phyloP scores from a whole-genome alignment of 2,888 invertebrate genomes.

The Calameuta idolon region DNA sequence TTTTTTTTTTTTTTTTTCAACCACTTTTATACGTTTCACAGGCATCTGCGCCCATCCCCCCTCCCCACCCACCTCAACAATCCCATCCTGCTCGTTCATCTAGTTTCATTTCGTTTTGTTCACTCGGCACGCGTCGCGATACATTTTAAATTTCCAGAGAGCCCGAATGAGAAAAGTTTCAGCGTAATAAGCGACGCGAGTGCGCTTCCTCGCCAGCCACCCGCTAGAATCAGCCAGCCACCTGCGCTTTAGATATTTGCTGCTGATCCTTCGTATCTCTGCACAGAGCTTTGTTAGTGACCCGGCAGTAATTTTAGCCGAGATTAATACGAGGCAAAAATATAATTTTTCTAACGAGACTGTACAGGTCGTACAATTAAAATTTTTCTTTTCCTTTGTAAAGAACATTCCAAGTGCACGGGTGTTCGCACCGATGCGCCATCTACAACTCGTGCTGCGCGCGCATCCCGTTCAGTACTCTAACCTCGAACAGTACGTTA shows the following conservation, averaged over 20 bases:
- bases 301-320: neutral
- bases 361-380: neutral
- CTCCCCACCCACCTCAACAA: constrained; percentile 6
- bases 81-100: constrained; percentile 5
- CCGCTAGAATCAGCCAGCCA: neutral
- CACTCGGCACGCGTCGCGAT: constrained; percentile 32
- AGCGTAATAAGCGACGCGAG: constrained; percentile 51
- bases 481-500: no score
- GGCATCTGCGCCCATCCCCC: neutral
- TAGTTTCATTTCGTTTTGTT: constrained; percentile 30
- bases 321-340: neutral
- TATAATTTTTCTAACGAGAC: neutral
- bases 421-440: no score
- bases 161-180: constrained; percentile 61
- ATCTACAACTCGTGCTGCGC: no score
- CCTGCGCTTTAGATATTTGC: neutral
- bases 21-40: neutral
- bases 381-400: no score
- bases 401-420: no score
- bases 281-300: neutral
- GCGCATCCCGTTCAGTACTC: no score
- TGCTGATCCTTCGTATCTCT: neutral
- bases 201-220: neutral
- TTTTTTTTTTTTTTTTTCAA: no score
- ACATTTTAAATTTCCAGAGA: constrained; percentile 40